Base-by-base conservation (phyloP, 1,140 invertebrate genomes). In the Chelonus insularis region DNA sequence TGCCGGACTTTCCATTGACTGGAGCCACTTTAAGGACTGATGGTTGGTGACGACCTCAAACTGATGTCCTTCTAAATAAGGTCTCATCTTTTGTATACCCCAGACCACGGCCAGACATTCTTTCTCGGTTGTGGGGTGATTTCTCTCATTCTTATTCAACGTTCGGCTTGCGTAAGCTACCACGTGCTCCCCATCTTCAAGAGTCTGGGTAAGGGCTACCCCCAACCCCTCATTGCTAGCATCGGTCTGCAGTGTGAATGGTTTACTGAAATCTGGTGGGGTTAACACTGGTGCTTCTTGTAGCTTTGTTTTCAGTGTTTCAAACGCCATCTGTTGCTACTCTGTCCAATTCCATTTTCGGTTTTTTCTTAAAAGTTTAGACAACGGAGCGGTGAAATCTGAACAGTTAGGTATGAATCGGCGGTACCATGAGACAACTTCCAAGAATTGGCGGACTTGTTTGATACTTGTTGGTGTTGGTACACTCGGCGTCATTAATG, bases 41-140 rank as follows among this genome's bases (percentile, higher is more conserved):
- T 84, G 79, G 60, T 86, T 82, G 0, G 82, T 84, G 12, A 78
- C 63, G 0, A 84, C 72, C 3, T 37, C 73, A 56, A 86, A 83
- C 16, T 74, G 60, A 4, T 57, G 68, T 1, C 73, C 74, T 54
- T 77, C 72, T 2, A 85, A 54, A 70, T 78, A 86, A 12, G 62
- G 63, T 12, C 70, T 39, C 57, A 80, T 80, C 36, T 80, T 73
- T 55, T 81, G 66, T 1, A 85, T 67, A 2, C 71, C 74, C 64
- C 69, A 73, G 4, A 85, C 39, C 7, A 84, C 72, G 0, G 79
- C 80, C 23, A 84, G 62, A 54, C 74, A 76, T 73, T 85, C 82
- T 51, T 70, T 63, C 67, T 86, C 82, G 0, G 77, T 81, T 4
- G 69, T 68, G 1, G 63, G 63, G 59, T 82, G 84, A 20, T 83